phyloP scores from a whole-genome alignment of 53 echinoderm and acorn worm genomes.

The Holothuria scabra region DNA sequence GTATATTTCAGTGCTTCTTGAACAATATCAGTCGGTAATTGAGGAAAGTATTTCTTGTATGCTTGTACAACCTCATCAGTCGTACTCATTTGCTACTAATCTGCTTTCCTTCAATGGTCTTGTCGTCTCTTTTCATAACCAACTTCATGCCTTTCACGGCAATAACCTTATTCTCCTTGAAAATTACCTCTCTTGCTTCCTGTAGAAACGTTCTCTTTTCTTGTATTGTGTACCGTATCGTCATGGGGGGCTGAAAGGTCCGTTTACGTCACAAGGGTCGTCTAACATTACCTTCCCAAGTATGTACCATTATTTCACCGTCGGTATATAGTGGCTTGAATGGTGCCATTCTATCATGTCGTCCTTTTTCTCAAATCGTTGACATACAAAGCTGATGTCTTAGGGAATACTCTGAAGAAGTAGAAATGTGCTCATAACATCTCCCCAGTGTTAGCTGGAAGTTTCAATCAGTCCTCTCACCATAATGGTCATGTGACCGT shows the following conservation, averaged over 20 bases:
- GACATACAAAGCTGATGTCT: not conserved
- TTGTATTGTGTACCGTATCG: not conserved
- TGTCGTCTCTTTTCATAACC: conserved; percentile 11
- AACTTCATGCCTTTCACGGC: conserved; percentile 26
- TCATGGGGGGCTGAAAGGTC: conserved; percentile 8
- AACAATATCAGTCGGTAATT: not conserved
- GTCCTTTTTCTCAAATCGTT: conserved; percentile 18
- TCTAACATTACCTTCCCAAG: not conserved
- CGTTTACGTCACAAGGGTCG: not conserved
- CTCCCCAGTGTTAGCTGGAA: conserved; percentile 13
- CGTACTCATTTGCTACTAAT: not conserved
- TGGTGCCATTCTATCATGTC: conserved; percentile 18
- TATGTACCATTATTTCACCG: conserved; percentile 14
- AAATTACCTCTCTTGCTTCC: not conserved
- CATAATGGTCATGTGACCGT: conserved; percentile 28
- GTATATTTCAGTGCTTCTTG: not conserved
- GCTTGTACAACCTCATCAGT: not conserved
- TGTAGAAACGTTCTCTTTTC: not conserved
- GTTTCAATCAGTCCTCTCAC: not conserved
- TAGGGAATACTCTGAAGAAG: conserved; percentile 38
- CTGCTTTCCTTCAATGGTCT: not conserved
- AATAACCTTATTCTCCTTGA: not conserved
- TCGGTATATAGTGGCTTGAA: not conserved
- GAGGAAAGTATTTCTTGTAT: conserved; percentile 19
- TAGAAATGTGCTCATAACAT: conserved; percentile 43